phyloP scores from a whole-genome alignment of 2,797 vertebrate genomes.

The Oophaga sylvatica region DNA sequence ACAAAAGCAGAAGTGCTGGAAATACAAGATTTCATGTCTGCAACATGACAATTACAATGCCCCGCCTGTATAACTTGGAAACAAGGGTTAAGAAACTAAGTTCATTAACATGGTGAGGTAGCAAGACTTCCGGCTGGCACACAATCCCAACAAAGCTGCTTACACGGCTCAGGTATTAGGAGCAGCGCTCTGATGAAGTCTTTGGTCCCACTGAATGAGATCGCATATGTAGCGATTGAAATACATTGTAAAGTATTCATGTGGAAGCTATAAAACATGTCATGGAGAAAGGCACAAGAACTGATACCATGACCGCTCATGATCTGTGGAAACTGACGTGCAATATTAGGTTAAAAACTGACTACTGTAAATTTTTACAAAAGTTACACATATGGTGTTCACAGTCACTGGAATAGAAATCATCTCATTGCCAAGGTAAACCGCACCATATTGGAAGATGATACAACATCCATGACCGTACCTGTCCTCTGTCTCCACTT shows the following conservation, averaged over 20 bases:
- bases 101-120: conserved; percentile 42
- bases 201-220: conserved; percentile 23
- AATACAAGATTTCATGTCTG: not conserved
- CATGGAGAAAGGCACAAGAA: not conserved
- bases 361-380: too few relatives aligned
- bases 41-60: not conserved
- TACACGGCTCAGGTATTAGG: conserved; percentile 24
- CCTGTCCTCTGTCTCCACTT: too few relatives aligned
- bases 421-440: too few relatives aligned
- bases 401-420: too few relatives aligned
- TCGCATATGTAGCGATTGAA: not conserved
- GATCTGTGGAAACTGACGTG: not conserved
- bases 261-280: not conserved
- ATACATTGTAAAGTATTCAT: not conserved
- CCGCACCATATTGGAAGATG: too few relatives aligned
- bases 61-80: not conserved
- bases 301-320: not conserved
- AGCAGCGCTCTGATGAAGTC: conserved; percentile 2
- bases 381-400: too few relatives aligned
- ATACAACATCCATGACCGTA: too few relatives aligned
- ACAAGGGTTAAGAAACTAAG: conserved; percentile 25
- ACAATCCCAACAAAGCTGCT: conserved; percentile 48
- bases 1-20: too few relatives aligned
- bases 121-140: conserved; percentile 40
- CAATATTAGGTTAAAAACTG: not conserved